Percentiles rank a stretch among this genome's conserved stretches.
Evolutionary conservation across 2,113 vertebrate species (phyloP).

Genomic region (Sinocyclocheilus rhinocerous): DNA sequence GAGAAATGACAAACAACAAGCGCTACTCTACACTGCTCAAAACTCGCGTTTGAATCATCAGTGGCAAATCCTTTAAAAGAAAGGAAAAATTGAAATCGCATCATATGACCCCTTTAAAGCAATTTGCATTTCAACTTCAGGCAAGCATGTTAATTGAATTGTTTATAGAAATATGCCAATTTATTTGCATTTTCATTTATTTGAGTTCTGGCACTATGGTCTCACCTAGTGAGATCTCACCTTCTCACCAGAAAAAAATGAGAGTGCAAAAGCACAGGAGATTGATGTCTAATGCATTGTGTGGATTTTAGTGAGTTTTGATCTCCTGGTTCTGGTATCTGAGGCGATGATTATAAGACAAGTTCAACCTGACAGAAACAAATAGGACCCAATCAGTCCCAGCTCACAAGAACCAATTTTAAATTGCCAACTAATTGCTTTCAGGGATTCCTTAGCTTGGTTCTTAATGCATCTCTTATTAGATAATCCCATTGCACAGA

Average conservation of each 20-base stretch:
- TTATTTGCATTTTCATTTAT: not conserved
- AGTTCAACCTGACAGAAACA: slow-evolving; percentile 58
- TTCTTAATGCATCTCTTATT: slow-evolving; percentile 71
- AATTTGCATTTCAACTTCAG: not conserved
- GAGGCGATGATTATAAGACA: slow-evolving; percentile 33
- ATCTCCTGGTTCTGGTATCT: slow-evolving; percentile 61
- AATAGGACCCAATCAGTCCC: slow-evolving; percentile 65
- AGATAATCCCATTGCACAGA: slow-evolving; percentile 69
- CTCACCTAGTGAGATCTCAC: not conserved
- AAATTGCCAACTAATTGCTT: slow-evolving; percentile 76
- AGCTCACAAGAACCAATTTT: slow-evolving; percentile 68
- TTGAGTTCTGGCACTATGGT: not conserved
- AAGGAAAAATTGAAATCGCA: too few relatives aligned
- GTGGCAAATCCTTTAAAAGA: too few relatives aligned
- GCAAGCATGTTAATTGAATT: not conserved
- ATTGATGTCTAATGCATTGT: not conserved
- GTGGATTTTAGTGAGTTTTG: slow-evolving; percentile 56
- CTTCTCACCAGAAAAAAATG: not conserved
- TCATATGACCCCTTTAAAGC: too few relatives aligned
- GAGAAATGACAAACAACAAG: too few relatives aligned
- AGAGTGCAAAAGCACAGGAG: not conserved
- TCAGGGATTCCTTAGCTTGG: slow-evolving; percentile 65
- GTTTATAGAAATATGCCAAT: not conserved
- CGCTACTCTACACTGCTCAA: too few relatives aligned
- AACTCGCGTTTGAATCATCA: too few relatives aligned